These are phyloP conservation scores for Platygyra sinensis DNA, from an alignment of 64 coral and sea anemone species.

Conservation along the genomic window DNA sequence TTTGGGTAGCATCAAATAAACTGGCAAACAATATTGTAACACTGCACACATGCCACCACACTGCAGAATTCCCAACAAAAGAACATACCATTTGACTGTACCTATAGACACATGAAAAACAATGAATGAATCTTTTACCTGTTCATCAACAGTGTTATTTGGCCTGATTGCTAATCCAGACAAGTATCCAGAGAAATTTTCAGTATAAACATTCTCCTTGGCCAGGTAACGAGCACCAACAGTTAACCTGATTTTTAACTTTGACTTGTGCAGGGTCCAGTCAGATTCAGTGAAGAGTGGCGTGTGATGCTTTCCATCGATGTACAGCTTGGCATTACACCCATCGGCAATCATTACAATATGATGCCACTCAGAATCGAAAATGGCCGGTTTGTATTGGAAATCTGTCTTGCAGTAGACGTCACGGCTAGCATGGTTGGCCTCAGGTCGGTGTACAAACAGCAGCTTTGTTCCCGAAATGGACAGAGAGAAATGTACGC, in stretches of 20 bases:
- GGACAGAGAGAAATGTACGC: constrained; percentile 80
- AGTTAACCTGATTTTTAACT: constrained; percentile 40
- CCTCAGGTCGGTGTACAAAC: constrained; percentile 68
- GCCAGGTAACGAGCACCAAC: constrained; percentile 76
- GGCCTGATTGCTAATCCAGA: constrained; percentile 74
- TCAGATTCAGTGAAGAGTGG: constrained; percentile 52
- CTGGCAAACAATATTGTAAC: too few relatives aligned
- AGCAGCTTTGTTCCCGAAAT: constrained; percentile 47
- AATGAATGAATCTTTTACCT: constrained; percentile 12
- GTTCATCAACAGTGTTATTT: constrained; percentile 56
- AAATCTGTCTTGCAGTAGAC: constrained; percentile 81
- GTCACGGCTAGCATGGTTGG: constrained; percentile 67
- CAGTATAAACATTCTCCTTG: constrained; percentile 59
- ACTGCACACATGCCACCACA: too few relatives aligned
- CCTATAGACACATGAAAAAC: neutral
- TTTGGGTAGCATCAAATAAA: too few relatives aligned
- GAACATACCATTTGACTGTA: neutral
- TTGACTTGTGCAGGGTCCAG: constrained; percentile 80
- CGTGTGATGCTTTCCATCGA: constrained; percentile 61
- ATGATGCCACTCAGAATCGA: constrained; percentile 86
- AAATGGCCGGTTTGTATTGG: constrained; percentile 68
- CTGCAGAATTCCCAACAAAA: too few relatives aligned
- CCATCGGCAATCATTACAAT: constrained; percentile 57
- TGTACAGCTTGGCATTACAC: constrained; percentile 64
- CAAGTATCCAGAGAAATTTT: constrained; percentile 71